Percentiles rank a stretch among this genome's conserved stretches.
Conservation (phyloP, 2,113 vertebrate species). For the Zosterops lateralis region DNA sequence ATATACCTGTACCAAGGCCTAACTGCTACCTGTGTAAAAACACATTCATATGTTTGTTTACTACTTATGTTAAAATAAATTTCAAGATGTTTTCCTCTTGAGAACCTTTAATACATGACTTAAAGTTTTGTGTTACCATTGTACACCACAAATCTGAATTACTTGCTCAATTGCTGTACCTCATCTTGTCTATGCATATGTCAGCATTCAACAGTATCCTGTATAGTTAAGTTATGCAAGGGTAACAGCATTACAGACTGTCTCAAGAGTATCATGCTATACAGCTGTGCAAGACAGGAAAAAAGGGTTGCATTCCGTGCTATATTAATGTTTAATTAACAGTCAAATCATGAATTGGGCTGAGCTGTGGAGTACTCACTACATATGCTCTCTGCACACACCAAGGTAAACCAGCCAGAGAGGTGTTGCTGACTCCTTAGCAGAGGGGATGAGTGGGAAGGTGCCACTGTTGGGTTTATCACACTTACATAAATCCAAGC, state of each 20-base stretch:
- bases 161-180: not conserved
- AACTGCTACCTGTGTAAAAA: constrained; percentile 46
- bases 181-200: not conserved
- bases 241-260: not conserved
- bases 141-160: not conserved
- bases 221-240: not conserved
- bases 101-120: not conserved
- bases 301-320: not conserved
- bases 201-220: not conserved
- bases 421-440: not conserved
- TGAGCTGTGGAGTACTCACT: not conserved
- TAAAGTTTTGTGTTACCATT: not conserved
- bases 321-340: not conserved
- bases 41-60: constrained; percentile 66
- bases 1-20: constrained; percentile 16
- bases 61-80: constrained; percentile 42
- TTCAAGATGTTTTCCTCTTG: constrained; percentile 18
- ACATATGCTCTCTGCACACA: not conserved
- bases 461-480: not conserved
- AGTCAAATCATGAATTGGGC: not conserved
- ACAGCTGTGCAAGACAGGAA: not conserved
- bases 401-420: not conserved
- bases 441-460: not conserved
- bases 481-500: not conserved
- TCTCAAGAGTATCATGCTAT: not conserved